These are phyloP conservation scores for Antheraea assamensis DNA, from an alignment of 2,888 invertebrate species.

Conservation along the genomic window DNA sequence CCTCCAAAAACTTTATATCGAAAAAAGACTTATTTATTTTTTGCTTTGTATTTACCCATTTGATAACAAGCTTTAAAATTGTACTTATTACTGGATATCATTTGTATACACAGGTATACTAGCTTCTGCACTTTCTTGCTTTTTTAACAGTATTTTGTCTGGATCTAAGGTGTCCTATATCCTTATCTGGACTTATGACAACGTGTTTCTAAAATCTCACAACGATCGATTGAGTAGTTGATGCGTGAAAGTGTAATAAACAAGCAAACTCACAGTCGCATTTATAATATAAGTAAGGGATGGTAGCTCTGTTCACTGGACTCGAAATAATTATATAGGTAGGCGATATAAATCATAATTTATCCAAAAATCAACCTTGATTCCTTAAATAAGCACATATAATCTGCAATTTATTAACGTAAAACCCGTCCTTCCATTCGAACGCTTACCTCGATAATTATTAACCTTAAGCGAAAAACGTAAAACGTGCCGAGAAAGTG, in stretches of 20 bases:
- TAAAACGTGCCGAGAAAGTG: constrained; percentile 40
- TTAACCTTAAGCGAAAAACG: constrained; percentile 25
- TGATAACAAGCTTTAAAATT: no score
- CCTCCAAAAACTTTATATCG: no score
- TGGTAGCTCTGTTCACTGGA: background rate
- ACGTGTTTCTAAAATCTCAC: no score
- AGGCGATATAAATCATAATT: background rate
- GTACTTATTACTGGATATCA: background rate
- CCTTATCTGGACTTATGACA: no score
- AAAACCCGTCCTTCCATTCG: background rate
- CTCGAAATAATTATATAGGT: background rate
- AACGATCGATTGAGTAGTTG: no score
- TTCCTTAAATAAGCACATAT: constrained; percentile 1
- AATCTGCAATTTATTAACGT: constrained; percentile 11
- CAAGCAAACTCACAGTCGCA: no score
- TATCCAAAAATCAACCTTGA: constrained; percentile 14
- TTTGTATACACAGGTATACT: background rate
- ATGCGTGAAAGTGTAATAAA: no score
- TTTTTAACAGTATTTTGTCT: no score
- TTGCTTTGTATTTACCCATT: no score
- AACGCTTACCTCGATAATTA: constrained; percentile 4
- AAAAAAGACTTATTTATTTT: no score
- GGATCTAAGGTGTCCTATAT: no score
- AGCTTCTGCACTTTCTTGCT: no score
- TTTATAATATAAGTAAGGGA: background rate